phyloP scores from a whole-genome alignment of 2,888 invertebrate genomes.

The Microctonus hyperodae region DNA sequence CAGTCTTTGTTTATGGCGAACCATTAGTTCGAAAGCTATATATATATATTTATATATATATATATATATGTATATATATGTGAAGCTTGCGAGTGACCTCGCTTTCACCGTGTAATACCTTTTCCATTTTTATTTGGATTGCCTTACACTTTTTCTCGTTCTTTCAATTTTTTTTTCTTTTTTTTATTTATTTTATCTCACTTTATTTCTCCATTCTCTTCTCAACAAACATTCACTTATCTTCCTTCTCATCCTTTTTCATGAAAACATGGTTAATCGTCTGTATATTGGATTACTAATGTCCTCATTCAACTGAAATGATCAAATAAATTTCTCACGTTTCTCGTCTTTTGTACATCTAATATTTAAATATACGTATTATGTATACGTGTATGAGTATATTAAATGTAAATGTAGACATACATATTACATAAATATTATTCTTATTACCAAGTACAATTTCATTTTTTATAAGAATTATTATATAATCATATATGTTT shows the following conservation, averaged over 20 bases:
- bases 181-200: background rate
- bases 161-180: background rate
- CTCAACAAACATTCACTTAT: background rate
- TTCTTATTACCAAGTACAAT: background rate
- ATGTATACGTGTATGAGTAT: background rate
- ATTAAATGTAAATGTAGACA: background rate
- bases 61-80: background rate
- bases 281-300: background rate
- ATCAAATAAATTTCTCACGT: background rate
- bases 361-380: background rate
- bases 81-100: slow-evolving; percentile 19
- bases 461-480: background rate
- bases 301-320: background rate
- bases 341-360: background rate
- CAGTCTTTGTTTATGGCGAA: slow-evolving; percentile 34
- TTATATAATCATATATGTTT: background rate
- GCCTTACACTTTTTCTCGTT: background rate
- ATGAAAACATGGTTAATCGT: background rate
- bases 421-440: no score
- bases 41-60: background rate
- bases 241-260: background rate
- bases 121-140: slow-evolving; percentile 12
- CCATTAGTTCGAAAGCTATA: slow-evolving; percentile 31
- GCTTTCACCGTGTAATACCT: background rate
- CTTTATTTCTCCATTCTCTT: background rate